Base-by-base conservation (phyloP, 2,113 vertebrate genomes). In the Balaeniceps rex region DNA sequence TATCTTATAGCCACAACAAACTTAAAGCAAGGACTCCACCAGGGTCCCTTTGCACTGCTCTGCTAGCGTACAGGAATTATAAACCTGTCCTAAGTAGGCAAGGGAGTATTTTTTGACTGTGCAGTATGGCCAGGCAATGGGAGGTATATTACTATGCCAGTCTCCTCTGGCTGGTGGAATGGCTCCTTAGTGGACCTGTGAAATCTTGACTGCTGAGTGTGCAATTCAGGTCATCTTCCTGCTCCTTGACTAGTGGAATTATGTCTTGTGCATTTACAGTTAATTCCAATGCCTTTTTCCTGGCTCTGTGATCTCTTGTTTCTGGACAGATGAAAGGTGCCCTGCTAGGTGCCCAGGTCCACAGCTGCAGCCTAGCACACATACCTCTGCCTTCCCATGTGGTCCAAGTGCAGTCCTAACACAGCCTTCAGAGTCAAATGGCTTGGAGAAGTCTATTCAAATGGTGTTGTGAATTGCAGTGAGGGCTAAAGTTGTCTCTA, bases 171-270 rank as follows among this genome's bases (percentile, higher is more conserved):
- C 5, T 87, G 19, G 8, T 72, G 34, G 83, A 93, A 60, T 25
- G 19, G 11, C 3, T 79, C 10, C n/a, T 76, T 60, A 63, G 31
- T 18, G 47, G 46, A 40, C 10, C 38, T 0, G 0, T 38, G 42
- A 92, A 63, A 5, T 19, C 74, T 70, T 81, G 38, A 85, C 22
- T 79, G 87, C 2, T 57, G 34, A 74, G 21, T 12, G 7, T 58
- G 11, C 19, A 63, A 49, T 49, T 87, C 17, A 58, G 28, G 38
- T 44, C 8, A 26, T 38, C 14, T 52, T 77, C 42, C 17, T 47
- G 12, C 24, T 81, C 28, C 55, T 52, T 57, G 31, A 49, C 7
- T 25, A 54, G 28, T 34, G 19, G 36, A 85, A 75, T 71, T 66
- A 22, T 19, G 1, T 52, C 15, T 52, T 42, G 9, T 61, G 46